phyloP scores from a whole-genome alignment of 2,797 vertebrate species.

The Takifugu ocellatus region DNA sequence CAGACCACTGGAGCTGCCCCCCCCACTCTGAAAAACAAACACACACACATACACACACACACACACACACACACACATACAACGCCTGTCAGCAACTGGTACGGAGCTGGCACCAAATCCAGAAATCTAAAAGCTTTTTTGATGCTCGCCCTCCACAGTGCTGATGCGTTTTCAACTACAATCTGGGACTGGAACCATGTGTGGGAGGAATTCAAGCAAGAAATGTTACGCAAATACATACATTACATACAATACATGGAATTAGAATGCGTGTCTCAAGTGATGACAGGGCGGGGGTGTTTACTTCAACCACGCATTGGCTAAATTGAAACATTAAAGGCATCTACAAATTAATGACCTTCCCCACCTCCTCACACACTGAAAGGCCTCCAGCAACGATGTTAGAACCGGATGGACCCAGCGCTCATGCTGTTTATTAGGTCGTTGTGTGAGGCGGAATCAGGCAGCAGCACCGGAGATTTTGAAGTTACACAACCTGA shows the following conservation, averaged over 20 bases:
- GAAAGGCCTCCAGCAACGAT: slow-evolving; percentile 34
- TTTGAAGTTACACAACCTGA: too few species aligned
- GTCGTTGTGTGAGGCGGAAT: too few species aligned
- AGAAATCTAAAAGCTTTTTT: background rate
- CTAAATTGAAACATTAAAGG: slow-evolving; percentile 12
- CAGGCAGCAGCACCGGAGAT: too few species aligned
- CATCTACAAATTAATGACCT: slow-evolving; percentile 35
- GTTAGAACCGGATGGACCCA: slow-evolving; percentile 42
- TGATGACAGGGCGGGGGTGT: slow-evolving; percentile 7
- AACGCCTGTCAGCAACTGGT: slow-evolving; percentile 41
- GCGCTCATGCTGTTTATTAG: background rate
- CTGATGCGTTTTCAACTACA: background rate
- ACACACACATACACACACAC: too few species aligned
- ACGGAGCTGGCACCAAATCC: slow-evolving; percentile 32
- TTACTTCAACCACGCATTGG: slow-evolving; percentile 24
- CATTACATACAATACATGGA: too few species aligned
- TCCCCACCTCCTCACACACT: slow-evolving; percentile 19
- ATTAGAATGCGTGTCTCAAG: background rate
- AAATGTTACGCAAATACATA: slow-evolving; percentile 3
- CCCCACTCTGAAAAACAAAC: slow-evolving; percentile 39
- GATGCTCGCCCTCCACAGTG: background rate
- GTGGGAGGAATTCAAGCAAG: background rate
- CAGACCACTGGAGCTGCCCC: slow-evolving; percentile 30
- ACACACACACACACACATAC: too few species aligned
- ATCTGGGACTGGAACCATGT: background rate